phyloP scores from a whole-genome alignment of 2,797 vertebrate genomes.

The Adelosebastes latens region DNA sequence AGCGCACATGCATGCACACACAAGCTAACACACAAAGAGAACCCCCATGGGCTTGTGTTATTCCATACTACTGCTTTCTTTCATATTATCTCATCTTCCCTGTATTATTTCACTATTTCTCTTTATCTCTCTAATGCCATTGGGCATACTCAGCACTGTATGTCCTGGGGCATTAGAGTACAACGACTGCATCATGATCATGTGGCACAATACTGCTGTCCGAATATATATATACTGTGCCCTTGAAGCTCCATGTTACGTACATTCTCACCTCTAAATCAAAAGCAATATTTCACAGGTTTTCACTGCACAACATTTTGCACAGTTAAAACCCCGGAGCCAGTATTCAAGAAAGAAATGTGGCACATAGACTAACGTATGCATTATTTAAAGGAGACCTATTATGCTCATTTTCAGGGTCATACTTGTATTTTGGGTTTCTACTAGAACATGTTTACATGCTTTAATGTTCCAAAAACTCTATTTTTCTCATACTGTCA shows the following conservation, averaged over 20 bases:
- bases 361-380: not conserved
- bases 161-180: not conserved
- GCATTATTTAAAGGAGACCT: not conserved
- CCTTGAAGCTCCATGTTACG: not conserved
- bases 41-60: not conserved
- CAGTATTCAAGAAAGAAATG: not conserved
- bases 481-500: too few species aligned
- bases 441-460: too few species aligned
- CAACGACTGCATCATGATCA: conserved; percentile 14
- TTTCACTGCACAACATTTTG: not conserved
- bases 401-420: too few species aligned
- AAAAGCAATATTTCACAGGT: not conserved
- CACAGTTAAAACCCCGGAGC: not conserved
- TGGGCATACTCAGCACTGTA: not conserved
- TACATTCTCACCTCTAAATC: not conserved
- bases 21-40: not conserved
- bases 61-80: not conserved
- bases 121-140: not conserved
- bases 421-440: too few species aligned
- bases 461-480: too few species aligned
- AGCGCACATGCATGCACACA: not conserved
- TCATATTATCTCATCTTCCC: not conserved
- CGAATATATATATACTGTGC: not conserved
- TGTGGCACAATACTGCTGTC: conserved; percentile 4
- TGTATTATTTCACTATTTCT: not conserved